Percentiles rank a stretch among this genome's conserved stretches.
Conservation (phyloP, 2,888 invertebrate species). For the Xiphydria camelus region DNA sequence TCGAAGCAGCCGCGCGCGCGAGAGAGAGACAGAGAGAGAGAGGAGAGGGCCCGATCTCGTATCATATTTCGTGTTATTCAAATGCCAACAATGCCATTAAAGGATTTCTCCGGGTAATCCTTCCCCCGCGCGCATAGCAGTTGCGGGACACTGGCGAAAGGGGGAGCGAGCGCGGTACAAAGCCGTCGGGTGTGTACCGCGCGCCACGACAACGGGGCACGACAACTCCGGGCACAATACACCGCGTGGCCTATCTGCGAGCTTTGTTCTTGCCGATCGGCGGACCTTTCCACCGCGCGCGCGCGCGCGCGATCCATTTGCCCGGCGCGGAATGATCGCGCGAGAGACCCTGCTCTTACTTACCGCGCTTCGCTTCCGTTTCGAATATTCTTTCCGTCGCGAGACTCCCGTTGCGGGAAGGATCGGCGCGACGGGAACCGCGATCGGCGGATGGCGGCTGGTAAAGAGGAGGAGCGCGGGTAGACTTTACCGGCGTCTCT, state of each 20-base stretch:
- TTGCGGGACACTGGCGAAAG: slow-evolving; percentile 1
- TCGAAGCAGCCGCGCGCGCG: background rate
- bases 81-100: slow-evolving; percentile 57
- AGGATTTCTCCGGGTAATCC: slow-evolving; percentile 52
- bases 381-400: background rate
- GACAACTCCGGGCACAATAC: slow-evolving; percentile 42
- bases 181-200: background rate
- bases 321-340: no score
- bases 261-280: slow-evolving; percentile 50
- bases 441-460: background rate
- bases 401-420: background rate
- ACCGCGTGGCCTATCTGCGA: slow-evolving; percentile 37
- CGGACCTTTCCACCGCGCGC: slow-evolving; percentile 8
- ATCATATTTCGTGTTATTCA: slow-evolving; percentile 58
- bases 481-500: no score
- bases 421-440: no score
- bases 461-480: background rate
- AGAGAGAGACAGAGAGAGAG: slow-evolving; percentile 24
- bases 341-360: no score
- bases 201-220: slow-evolving; percentile 34
- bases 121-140: slow-evolving; percentile 20
- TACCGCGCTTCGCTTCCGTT: background rate
- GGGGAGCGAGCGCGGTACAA: no score
- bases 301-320: background rate
- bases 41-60: slow-evolving; percentile 44